Percentiles rank a stretch among this genome's conserved stretches.
Conservation (phyloP, 2,113 vertebrate species). For the Onychostoma macrolepis region DNA sequence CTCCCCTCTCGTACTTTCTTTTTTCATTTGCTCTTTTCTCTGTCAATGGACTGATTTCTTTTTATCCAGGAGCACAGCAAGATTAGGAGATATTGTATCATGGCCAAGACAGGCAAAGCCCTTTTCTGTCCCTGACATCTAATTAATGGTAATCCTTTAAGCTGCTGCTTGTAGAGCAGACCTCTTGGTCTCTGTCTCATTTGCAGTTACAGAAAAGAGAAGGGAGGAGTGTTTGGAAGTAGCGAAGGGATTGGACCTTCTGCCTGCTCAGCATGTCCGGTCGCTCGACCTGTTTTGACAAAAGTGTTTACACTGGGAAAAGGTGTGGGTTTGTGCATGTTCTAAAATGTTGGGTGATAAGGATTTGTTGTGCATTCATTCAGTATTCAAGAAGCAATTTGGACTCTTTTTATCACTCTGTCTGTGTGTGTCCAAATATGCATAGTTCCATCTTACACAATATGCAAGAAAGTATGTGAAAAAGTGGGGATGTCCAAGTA, state of each 20-base stretch:
- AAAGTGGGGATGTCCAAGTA: neutral
- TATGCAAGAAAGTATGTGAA: neutral
- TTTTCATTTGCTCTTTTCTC: conserved; percentile 69
- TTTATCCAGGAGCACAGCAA: conserved; percentile 79
- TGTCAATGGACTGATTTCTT: conserved; percentile 83
- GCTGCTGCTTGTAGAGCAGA: conserved; percentile 77
- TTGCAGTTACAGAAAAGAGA: conserved; percentile 69
- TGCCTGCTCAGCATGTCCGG: conserved; percentile 70
- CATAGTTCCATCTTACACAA: neutral
- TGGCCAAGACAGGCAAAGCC: conserved; percentile 82
- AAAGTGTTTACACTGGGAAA: conserved; percentile 22
- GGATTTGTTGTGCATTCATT: neutral
- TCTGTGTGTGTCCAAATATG: neutral
- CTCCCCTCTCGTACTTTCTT: conserved; percentile 63
- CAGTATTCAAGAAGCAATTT: neutral
- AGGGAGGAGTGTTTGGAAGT: conserved; percentile 61
- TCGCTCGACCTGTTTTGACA: conserved; percentile 22
- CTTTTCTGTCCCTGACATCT: conserved; percentile 75
- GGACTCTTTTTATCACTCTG: neutral
- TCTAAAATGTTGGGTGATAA: neutral
- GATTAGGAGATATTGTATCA: conserved; percentile 88
- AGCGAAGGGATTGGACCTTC: conserved; percentile 53
- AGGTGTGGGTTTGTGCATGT: neutral
- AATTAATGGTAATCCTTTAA: conserved; percentile 95
- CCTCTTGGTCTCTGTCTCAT: conserved; percentile 75